These are phyloP conservation scores for Timema cristinae DNA, from an alignment of 2,888 invertebrate genomes.

Conservation along the genomic window DNA sequence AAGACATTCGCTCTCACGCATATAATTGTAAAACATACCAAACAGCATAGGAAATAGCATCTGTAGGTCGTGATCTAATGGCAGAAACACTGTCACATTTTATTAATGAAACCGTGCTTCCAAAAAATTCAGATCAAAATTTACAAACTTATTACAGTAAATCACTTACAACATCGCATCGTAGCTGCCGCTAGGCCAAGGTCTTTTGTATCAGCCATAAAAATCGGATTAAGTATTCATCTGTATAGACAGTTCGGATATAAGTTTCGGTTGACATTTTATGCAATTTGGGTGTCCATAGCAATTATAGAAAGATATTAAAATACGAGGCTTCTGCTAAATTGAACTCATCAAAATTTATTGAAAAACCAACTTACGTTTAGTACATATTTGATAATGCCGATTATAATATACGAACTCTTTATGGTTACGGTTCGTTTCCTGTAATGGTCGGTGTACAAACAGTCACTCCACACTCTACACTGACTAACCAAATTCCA, in stretches of 20 bases:
- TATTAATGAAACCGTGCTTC: neutral
- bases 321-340: neutral
- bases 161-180: neutral
- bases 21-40: neutral
- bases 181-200: neutral
- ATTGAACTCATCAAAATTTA: no score
- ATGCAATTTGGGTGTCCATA: neutral
- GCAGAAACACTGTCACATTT: neutral
- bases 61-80: neutral
- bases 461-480: neutral
- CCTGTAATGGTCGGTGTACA: neutral
- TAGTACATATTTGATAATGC: neutral
- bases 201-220: neutral
- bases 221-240: neutral
- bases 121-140: neutral
- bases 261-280: neutral
- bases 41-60: neutral
- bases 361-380: neutral
- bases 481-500: neutral
- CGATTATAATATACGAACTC: neutral
- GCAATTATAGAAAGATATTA: neutral
- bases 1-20: neutral
- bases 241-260: neutral
- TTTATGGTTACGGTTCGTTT: neutral
- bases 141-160: neutral